Percentiles rank a stretch among this genome's conserved stretches.
phyloP scores from a whole-genome alignment of 2,888 invertebrate genomes.

The Lycia hirtaria region DNA sequence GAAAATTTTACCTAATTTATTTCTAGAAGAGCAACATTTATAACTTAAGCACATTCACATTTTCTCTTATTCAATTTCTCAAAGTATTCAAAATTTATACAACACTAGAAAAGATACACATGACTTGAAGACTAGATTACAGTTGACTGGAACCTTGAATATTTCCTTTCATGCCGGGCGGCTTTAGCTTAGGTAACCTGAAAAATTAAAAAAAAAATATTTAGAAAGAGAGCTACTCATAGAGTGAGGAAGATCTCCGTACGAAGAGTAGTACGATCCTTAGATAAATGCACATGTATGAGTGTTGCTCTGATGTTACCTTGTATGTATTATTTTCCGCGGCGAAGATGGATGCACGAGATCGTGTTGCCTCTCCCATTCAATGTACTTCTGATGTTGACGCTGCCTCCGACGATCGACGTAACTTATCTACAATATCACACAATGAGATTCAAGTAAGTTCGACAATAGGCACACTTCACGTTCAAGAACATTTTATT shows the following conservation, averaged over 20 bases:
- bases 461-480: too few species aligned
- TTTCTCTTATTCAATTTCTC: too few species aligned
- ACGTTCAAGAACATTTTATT: too few species aligned
- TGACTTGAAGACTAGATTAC: constrained; percentile 43
- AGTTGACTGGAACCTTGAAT: constrained; percentile 80
- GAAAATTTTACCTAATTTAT: too few species aligned
- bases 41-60: not conserved
- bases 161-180: constrained; percentile 68
- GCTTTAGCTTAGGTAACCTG: constrained; percentile 78
- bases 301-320: too few species aligned
- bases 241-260: too few species aligned
- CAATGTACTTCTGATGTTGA: constrained; percentile 88
- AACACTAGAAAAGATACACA: not conserved
- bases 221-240: not conserved
- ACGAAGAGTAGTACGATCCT: too few species aligned
- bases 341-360: constrained; percentile 91
- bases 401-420: constrained; percentile 91
- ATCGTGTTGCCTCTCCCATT: constrained; percentile 89
- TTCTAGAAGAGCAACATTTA: too few species aligned
- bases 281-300: too few species aligned
- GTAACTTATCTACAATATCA: constrained; percentile 86
- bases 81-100: not conserved
- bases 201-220: constrained; percentile 38
- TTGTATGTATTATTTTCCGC: constrained; percentile 88
- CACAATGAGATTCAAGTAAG: not conserved